Percentiles rank a stretch among this genome's conserved stretches.
Evolutionary conservation across 92 coral and sea anemone genomes (phyloP).

Genomic region (Zoanthus gigantus): DNA sequence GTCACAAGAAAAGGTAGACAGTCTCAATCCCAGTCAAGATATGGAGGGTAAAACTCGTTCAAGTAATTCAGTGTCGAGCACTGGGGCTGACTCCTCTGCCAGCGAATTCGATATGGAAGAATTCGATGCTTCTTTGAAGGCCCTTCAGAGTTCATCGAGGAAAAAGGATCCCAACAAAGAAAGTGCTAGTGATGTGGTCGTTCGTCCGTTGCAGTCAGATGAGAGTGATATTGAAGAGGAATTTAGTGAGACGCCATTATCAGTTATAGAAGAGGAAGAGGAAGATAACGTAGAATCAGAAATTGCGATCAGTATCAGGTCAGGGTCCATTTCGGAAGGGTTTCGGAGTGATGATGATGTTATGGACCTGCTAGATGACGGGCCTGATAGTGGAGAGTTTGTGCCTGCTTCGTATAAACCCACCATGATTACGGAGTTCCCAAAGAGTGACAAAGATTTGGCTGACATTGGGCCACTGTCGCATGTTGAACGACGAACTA

Average conservation of each 20-base stretch:
- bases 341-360: constrained; percentile 98
- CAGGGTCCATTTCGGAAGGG: constrained; percentile 87
- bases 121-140: constrained; percentile 62
- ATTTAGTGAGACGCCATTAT: constrained; percentile 79
- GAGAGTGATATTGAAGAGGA: constrained; percentile 89
- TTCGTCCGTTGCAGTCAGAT: constrained; percentile 73
- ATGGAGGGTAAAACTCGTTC: not conserved
- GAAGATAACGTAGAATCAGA: constrained; percentile 76
- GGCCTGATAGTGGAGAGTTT: constrained; percentile 63
- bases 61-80: constrained; percentile 20
- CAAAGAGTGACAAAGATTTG: constrained; percentile 27
- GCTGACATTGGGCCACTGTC: constrained; percentile 35
- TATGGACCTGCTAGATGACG: constrained; percentile 92
- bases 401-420: constrained; percentile 50
- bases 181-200: constrained; percentile 51
- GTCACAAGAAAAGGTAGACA: not conserved
- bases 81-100: constrained; percentile 58
- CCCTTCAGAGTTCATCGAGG: constrained; percentile 60
- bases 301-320: constrained; percentile 58
- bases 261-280: constrained; percentile 95
- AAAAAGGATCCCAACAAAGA: constrained; percentile 33
- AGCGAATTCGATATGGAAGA: constrained; percentile 85
- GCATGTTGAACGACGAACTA: constrained; percentile 4
- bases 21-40: not conserved
- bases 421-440: constrained; percentile 44